Evolutionary conservation across 2,797 vertebrate genomes (phyloP).

Genomic region (Poecilia wingei): DNA sequence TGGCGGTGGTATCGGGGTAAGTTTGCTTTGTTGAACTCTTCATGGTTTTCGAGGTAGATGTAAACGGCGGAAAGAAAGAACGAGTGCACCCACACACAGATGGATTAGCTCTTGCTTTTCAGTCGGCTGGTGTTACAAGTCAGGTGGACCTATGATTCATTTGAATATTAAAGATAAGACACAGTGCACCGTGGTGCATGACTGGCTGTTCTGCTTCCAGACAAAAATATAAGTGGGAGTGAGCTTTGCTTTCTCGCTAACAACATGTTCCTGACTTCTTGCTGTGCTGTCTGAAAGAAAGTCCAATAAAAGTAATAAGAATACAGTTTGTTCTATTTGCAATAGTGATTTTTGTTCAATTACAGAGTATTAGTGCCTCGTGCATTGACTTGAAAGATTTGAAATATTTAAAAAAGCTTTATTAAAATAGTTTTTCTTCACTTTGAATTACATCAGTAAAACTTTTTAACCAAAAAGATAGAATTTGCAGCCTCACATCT

Average conservation of each 20-base stretch:
- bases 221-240: conserved; percentile 35
- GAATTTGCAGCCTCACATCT: conserved; percentile 24
- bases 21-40: conserved; percentile 45
- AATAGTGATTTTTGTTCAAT: neutral
- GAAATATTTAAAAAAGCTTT: neutral
- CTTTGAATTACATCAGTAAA: conserved; percentile 2
- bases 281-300: neutral
- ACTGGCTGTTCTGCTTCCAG: conserved; percentile 3
- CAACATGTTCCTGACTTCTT: neutral
- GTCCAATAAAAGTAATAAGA: neutral
- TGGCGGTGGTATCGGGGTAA: neutral
- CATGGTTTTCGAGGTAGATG: conserved; percentile 36
- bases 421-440: conserved; percentile 1
- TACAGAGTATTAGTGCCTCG: neutral
- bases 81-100: conserved; percentile 7
- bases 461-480: neutral
- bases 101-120: conserved; percentile 18
- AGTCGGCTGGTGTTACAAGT: conserved; percentile 37
- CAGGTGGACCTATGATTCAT: conserved; percentile 34
- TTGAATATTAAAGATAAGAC: conserved; percentile 47
- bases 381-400: neutral
- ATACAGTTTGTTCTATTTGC: neutral
- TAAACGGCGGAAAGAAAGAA: conserved; percentile 25
- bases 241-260: conserved; percentile 22
- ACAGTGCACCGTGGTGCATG: neutral